These are phyloP conservation scores for Hylomyscus alleni DNA, from an alignment of 2,797 vertebrate genomes.

Conservation along the genomic window DNA sequence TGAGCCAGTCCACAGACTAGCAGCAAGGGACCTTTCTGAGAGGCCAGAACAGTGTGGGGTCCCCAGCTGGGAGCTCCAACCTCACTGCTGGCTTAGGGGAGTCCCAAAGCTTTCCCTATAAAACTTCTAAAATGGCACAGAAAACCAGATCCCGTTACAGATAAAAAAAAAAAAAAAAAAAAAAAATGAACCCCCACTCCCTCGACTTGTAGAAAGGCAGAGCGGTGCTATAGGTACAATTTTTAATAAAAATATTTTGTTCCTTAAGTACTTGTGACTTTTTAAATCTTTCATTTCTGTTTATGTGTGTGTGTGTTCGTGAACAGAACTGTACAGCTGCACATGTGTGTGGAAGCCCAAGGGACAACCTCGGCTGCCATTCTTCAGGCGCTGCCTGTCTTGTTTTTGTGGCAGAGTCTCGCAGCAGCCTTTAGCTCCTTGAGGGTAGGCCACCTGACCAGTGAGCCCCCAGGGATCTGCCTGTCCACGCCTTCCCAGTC, in stretches of 20 bases:
- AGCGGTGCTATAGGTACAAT: constrained; percentile 74
- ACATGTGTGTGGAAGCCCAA: not conserved
- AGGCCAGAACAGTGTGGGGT: not conserved
- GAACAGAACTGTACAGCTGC: not conserved
- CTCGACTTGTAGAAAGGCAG: constrained; percentile 61
- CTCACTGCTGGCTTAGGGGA: not conserved
- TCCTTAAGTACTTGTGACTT: constrained; percentile 54
- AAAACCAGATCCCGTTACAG: constrained; percentile 54
- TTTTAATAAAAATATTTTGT: constrained; percentile 82
- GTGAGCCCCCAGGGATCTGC: not conserved
- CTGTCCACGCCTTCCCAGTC: not conserved
- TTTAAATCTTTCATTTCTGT: not conserved
- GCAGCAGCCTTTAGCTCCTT: not conserved
- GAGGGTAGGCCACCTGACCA: not conserved
- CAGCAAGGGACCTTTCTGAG: not conserved
- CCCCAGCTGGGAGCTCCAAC: not conserved
- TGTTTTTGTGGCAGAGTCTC: not conserved
- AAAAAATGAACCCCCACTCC: not conserved
- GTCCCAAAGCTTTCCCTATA: not conserved
- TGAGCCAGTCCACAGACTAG: not conserved
- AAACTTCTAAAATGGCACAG: constrained; percentile 26
- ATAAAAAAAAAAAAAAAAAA: not conserved
- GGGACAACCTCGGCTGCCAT: not conserved
- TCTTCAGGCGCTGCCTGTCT: not conserved
- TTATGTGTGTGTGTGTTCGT: not conserved